Conservation (phyloP, 37 sponge, comb jelly and placozoan species). For the Bolinopsis microptera region DNA sequence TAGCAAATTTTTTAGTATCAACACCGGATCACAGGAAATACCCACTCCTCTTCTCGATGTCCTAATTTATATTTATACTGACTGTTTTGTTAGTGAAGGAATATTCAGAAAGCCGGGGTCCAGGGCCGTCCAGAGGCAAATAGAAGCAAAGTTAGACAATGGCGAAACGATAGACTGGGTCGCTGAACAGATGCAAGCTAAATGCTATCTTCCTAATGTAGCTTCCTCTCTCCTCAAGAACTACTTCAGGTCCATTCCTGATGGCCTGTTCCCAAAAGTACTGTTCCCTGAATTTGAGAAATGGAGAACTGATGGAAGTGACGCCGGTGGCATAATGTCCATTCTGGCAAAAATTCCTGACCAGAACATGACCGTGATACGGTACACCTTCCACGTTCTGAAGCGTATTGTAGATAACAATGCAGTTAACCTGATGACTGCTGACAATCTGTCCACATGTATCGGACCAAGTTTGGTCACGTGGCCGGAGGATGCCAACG, state of each 20-base stretch:
- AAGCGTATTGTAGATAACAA: constrained; percentile 5
- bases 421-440: constrained; percentile 4
- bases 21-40: background rate
- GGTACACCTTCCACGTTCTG: constrained; percentile 63
- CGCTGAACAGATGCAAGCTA: background rate
- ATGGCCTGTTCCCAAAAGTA: constrained; percentile 28
- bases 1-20: background rate
- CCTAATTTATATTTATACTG: constrained; percentile 22
- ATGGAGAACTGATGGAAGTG: background rate
- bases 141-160: constrained; percentile 42
- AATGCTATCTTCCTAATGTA: constrained; percentile 26
- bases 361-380: constrained; percentile 3
- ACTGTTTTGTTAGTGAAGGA: constrained; percentile 15
- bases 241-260: background rate
- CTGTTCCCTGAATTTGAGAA: constrained; percentile 46
- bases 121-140: background rate
- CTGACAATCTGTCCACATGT: background rate
- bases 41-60: constrained; percentile 40
- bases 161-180: constrained; percentile 43
- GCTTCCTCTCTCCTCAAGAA: constrained; percentile 30
- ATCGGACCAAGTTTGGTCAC: constrained; percentile 57
- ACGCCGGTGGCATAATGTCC: background rate
- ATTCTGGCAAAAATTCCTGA: constrained; percentile 29
- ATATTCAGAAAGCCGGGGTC: constrained; percentile 51
- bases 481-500: constrained; percentile 40